Base-by-base conservation (phyloP, 2,888 invertebrate species). In the Biston betularia region DNA sequence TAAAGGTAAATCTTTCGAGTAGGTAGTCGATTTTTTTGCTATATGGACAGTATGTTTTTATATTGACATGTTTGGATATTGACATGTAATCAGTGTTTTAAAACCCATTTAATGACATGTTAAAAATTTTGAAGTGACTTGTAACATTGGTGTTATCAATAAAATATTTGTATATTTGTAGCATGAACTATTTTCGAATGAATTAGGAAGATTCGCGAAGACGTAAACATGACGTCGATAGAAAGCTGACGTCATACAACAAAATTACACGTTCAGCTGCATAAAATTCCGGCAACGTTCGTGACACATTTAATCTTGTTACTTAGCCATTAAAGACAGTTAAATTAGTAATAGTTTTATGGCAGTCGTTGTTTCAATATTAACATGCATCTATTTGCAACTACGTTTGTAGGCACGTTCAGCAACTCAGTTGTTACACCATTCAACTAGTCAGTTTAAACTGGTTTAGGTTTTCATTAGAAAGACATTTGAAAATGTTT, bases 191-290 rank as follows among this genome's bases (percentile, higher is more conserved):
- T 55, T 35, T 60, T 44, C 63, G 53, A 57, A 69, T 62, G 49
- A 56, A 70, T 69, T 66, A 59, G 49, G 49, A 54, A 65, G 53
- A 68, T 68, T 72, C 57, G 62, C 56, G 57, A 68, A 15, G 54
- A 59, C 50, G 65, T 69, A 73, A 68, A 70, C 65, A 68, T 73
- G 63, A 67, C 55, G 60, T 58, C 68, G 45, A 63, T 70, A 54
- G 60, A 63, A 46, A 55, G 56, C 52, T 71, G 66, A 65, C 65
- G 65, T 68, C 65, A 67, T 58, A 24, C 40, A 57, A 60, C 64
- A 57, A 63, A 42, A 62, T 58, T 52, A 61, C 58, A 55, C 49
- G 65, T 60, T 65, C 63, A 65, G 46, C 58, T 14, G 44, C 62
- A 65, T 63, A 48, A 63, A 67, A 65, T 61, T 52, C 54, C 64